Evolutionary conservation across 2,797 vertebrate genomes (phyloP).

Genomic region (Xenops minutus): DNA sequence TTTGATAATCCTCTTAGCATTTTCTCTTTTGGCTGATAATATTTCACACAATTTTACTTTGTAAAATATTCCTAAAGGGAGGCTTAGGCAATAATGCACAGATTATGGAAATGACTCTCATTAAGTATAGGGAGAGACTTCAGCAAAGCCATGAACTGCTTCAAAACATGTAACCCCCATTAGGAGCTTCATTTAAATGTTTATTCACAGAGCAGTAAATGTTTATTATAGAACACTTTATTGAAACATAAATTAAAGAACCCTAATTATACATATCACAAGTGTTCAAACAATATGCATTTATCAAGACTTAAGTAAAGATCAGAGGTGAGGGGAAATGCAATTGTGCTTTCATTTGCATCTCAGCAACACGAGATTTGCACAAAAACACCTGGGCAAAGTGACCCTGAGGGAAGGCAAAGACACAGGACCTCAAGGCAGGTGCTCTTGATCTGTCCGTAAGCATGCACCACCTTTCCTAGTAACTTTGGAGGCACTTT

Average conservation of each 20-base stretch:
- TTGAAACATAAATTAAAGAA: slow-evolving; percentile 82
- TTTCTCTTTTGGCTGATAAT: slow-evolving; percentile 69
- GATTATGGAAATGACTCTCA: slow-evolving; percentile 90
- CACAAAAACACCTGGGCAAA: not conserved
- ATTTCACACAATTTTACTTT: slow-evolving; percentile 77
- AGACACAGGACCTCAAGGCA: not conserved
- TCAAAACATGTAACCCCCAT: slow-evolving; percentile 69
- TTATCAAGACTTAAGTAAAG: slow-evolving; percentile 71
- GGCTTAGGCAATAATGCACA: slow-evolving; percentile 85
- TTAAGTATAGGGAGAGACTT: slow-evolving; percentile 81
- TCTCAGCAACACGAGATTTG: slow-evolving; percentile 16
- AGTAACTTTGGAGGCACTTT: not conserved
- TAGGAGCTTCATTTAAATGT: slow-evolving; percentile 75
- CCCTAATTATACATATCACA: slow-evolving; percentile 75
- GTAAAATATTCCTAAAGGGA: slow-evolving; percentile 86
- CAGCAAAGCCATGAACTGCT: slow-evolving; percentile 70
- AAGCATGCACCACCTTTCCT: not conserved
- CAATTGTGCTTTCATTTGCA: slow-evolving; percentile 37
- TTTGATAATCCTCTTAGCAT: slow-evolving; percentile 76
- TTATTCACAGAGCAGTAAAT: slow-evolving; percentile 77
- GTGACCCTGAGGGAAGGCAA: not conserved
- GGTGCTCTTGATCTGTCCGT: not conserved
- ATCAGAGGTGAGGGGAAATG: slow-evolving; percentile 57
- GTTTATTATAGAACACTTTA: slow-evolving; percentile 77
- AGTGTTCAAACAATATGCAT: slow-evolving; percentile 70